Conservation (phyloP, 1,140 invertebrate genomes). For the Drosophila persimilis region DNA sequence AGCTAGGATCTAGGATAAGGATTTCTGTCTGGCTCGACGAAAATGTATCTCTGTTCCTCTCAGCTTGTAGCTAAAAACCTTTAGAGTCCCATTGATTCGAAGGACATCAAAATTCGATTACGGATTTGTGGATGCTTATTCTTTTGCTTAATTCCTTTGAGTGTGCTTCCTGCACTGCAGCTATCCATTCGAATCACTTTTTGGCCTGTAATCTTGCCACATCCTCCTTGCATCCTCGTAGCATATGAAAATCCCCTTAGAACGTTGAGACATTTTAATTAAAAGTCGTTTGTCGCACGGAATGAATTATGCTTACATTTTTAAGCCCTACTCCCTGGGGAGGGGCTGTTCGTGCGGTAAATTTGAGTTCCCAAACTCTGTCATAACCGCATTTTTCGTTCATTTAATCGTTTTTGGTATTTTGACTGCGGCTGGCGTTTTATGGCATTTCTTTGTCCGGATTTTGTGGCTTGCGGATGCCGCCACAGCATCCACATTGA, state of each 20-base stretch:
- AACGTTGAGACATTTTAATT: slow-evolving; percentile 48
- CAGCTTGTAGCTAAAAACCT: too few species aligned
- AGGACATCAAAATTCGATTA: too few species aligned
- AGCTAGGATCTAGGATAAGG: too few species aligned
- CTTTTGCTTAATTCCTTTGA: too few species aligned
- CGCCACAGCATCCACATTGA: slow-evolving; percentile 24
- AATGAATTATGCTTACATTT: slow-evolving; percentile 54
- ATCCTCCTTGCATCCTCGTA: slow-evolving; percentile 20
- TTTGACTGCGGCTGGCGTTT: slow-evolving; percentile 46
- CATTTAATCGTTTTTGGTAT: slow-evolving; percentile 46
- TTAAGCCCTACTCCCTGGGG: background rate
- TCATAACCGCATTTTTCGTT: slow-evolving; percentile 53
- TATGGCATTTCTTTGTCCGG: slow-evolving; percentile 58
- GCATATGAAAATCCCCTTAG: slow-evolving; percentile 23
- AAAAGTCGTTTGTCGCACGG: slow-evolving; percentile 42
- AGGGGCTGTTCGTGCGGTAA: slow-evolving; percentile 20
- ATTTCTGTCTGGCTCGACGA: too few species aligned
- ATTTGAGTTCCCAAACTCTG: slow-evolving; percentile 22
- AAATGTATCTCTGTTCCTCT: too few species aligned
- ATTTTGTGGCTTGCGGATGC: slow-evolving; percentile 53
- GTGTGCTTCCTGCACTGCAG: too few species aligned
- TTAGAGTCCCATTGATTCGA: too few species aligned
- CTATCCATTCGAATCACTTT: too few species aligned
- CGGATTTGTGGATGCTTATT: too few species aligned
- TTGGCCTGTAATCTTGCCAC: slow-evolving; percentile 12